Evolutionary conservation across 2,113 vertebrate genomes (phyloP).

Genomic region (Pelecanus crispus): DNA sequence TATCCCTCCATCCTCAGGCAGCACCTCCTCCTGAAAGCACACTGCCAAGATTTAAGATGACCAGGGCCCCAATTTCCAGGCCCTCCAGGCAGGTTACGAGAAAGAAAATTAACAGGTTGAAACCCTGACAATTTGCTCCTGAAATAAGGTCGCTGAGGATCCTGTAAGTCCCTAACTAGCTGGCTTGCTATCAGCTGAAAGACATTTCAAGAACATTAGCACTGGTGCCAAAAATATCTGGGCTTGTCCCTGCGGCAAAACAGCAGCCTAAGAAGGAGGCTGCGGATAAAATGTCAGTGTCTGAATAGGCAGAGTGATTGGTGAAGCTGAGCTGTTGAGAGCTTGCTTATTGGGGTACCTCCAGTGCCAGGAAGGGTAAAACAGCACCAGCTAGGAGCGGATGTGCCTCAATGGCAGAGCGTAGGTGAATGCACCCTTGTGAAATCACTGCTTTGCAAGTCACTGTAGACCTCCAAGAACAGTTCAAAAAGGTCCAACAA

Average conservation of each 20-base stretch:
- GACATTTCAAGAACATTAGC: slow-evolving; percentile 16
- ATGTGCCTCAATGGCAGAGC: background rate
- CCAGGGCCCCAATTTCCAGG: background rate
- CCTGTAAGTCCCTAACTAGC: background rate
- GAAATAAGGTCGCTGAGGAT: slow-evolving; percentile 24
- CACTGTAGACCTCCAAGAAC: background rate
- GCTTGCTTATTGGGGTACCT: background rate
- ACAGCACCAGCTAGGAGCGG: background rate
- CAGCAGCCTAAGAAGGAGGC: background rate
- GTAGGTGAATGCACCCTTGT: background rate
- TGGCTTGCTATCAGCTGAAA: slow-evolving; percentile 17
- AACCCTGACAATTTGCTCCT: background rate
- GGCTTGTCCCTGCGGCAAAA: background rate
- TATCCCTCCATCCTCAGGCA: background rate
- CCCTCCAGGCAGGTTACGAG: background rate
- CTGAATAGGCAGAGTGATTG: background rate
- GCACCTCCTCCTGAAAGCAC: background rate
- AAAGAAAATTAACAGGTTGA: slow-evolving; percentile 24
- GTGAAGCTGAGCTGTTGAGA: background rate
- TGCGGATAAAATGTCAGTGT: background rate
- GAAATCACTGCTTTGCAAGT: background rate
- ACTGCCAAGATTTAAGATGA: background rate
- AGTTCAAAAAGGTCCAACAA: background rate
- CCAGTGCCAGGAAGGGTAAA: background rate
- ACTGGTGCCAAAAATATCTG: slow-evolving; percentile 18